Conservation (phyloP, 2,797 vertebrate genomes). For the Sciurus carolinensis region DNA sequence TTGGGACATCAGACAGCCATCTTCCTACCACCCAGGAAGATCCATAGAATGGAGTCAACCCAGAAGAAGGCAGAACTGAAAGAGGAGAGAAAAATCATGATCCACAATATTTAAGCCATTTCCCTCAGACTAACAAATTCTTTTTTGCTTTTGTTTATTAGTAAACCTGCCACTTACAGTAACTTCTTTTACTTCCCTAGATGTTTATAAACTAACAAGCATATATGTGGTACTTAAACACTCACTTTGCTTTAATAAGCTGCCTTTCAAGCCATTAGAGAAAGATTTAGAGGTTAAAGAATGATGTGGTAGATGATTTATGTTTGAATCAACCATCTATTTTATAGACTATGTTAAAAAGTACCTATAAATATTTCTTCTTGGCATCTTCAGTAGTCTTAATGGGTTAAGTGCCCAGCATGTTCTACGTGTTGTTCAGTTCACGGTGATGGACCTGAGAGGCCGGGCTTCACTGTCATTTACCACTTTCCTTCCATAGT, state of each 20-base stretch:
- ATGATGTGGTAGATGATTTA: constrained; percentile 80
- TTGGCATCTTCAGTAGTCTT: constrained; percentile 76
- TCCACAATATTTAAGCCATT: constrained; percentile 6
- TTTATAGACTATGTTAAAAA: constrained; percentile 81
- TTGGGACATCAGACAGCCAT: neutral
- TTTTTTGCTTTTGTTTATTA: constrained; percentile 42
- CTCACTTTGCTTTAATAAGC: constrained; percentile 80
- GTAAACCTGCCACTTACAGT: constrained; percentile 25
- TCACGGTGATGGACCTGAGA: constrained; percentile 43
- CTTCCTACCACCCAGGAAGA: neutral
- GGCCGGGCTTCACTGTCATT: neutral
- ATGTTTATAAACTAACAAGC: constrained; percentile 71
- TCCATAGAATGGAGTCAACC: constrained; percentile 16
- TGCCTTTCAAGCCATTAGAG: constrained; percentile 78
- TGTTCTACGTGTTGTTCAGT: neutral
- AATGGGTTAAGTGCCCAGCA: constrained; percentile 76
- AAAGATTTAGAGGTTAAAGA: constrained; percentile 84
- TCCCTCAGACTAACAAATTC: neutral
- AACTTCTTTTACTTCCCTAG: constrained; percentile 52
- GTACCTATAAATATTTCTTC: constrained; percentile 82
- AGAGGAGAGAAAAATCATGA: neutral
- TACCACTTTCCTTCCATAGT: neutral
- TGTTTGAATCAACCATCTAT: constrained; percentile 74
- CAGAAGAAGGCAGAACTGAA: neutral
- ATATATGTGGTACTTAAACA: constrained; percentile 64